A percentile compares a stretch with the other conserved stretches of the same genome.
Conservation (phyloP, 2,888 invertebrate species). For the Doris montereyensis region DNA sequence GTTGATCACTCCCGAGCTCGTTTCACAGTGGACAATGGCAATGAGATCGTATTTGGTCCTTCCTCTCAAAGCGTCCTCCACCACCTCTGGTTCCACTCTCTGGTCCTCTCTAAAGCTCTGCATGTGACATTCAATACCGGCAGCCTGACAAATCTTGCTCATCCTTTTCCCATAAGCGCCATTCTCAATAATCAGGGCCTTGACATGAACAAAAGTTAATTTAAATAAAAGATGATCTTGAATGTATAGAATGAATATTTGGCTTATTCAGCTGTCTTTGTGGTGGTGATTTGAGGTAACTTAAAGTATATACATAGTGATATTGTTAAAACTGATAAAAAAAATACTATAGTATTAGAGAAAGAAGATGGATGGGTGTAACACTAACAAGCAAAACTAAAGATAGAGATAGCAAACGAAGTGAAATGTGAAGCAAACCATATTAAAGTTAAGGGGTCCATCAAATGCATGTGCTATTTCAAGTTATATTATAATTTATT, state of each 20-base stretch:
- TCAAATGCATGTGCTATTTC: too few species aligned
- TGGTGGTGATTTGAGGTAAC: too few species aligned
- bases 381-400: too few species aligned
- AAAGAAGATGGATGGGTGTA: too few species aligned
- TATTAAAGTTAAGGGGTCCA: too few species aligned
- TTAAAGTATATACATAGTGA: background rate
- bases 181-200: constrained; percentile 73
- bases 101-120: constrained; percentile 71
- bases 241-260: too few species aligned
- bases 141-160: constrained; percentile 71
- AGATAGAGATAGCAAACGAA: too few species aligned
- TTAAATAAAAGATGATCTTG: background rate
- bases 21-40: constrained; percentile 74
- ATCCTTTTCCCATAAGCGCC: constrained; percentile 75
- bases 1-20: constrained; percentile 74
- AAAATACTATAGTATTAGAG: too few species aligned
- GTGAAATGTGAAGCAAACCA: too few species aligned
- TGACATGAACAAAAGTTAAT: constrained; percentile 7
- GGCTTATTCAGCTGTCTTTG: too few species aligned
- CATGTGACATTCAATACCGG: constrained; percentile 64
- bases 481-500: too few species aligned
- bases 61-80: constrained; percentile 57
- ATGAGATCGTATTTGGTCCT: constrained; percentile 70
- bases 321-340: background rate
- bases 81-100: constrained; percentile 57